phyloP scores from a whole-genome alignment of 1,140 invertebrate genomes.

The Zaprionus gabonicus region DNA sequence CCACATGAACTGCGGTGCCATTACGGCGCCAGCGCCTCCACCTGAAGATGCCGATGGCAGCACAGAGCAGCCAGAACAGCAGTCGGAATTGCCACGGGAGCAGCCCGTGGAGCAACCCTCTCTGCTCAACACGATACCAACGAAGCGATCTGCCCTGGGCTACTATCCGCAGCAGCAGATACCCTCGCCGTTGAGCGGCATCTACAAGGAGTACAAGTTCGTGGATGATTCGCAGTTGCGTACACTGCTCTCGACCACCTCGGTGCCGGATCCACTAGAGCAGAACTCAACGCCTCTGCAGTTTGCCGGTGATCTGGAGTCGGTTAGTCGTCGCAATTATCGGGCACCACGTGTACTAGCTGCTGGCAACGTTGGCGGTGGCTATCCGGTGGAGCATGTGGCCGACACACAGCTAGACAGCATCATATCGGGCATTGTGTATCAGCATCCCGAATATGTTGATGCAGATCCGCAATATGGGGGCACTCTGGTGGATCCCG shows the following conservation, averaged over 20 bases:
- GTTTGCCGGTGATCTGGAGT: slow-evolving; percentile 67
- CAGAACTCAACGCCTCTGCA: slow-evolving; percentile 60
- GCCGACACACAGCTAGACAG: slow-evolving; percentile 65
- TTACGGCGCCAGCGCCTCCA: slow-evolving; percentile 28
- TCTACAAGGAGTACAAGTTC: slow-evolving; percentile 53
- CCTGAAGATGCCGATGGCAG: slow-evolving; percentile 2
- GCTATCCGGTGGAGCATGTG: slow-evolving; percentile 68
- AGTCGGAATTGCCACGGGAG: neutral
- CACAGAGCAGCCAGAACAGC: slow-evolving; percentile 25
- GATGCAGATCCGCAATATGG: slow-evolving; percentile 41
- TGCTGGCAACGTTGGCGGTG: slow-evolving; percentile 10
- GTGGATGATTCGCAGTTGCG: slow-evolving; percentile 64
- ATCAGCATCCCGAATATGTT: slow-evolving; percentile 66
- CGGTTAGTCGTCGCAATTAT: slow-evolving; percentile 24
- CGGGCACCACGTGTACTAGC: slow-evolving; percentile 20
- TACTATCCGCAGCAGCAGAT: slow-evolving; percentile 63
- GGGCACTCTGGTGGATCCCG: slow-evolving; percentile 66
- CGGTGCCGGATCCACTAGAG: slow-evolving; percentile 68
- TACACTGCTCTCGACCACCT: slow-evolving; percentile 61
- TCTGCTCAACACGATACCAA: slow-evolving; percentile 51
- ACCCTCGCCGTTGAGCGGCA: slow-evolving; percentile 46
- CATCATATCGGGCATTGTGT: slow-evolving; percentile 71
- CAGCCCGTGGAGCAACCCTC: neutral
- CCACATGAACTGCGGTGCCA: slow-evolving; percentile 60
- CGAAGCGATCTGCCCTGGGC: slow-evolving; percentile 53